Base-by-base conservation (phyloP, 2,888 invertebrate genomes). In the Spodoptera picta region DNA sequence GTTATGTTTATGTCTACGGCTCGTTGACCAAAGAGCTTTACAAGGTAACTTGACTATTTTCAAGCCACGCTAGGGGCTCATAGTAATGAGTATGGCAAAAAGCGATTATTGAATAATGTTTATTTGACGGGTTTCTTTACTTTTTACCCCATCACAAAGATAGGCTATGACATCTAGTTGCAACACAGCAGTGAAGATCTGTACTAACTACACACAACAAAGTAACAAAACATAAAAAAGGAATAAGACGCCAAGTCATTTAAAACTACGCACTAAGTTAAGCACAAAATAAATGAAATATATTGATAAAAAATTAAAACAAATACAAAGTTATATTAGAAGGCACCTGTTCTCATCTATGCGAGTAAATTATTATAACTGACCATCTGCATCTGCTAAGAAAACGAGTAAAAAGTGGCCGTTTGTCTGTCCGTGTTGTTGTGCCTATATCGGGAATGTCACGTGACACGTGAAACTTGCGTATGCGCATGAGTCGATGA, bases 321-420 rank as follows among this genome's bases (percentile, higher is more conserved):
- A 60, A 52, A 59, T 31, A 65, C n/a, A 43, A 60, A 64, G 57
- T 67, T 47, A 69, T 62, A 66, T 65, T 56, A 19, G 12, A 42
- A 54, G 55, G 55, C 80, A 80, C 79, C 79, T 80, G 79, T 79
- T 73, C 46, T 58, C 69, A 57, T 51, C 53, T 61, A 51, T 23
- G 54, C 44, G 51, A 47, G 69, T 74, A 69, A 61, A 78, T 79
- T 70, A 73, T 69, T 60, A 57, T 64, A 74, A 73, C 68, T 65
- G 68, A 60, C 50, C 85, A 84, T 79, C 82, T 84, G 85, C 82
- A 83, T 76, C 2, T 36, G 55, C 36, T 69, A 47, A 69, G 71
- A 75, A 76, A 27, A 58, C 48, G 73, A 59, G 72, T 68, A 75
- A 81, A 75, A 71, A 77, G 66, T 65, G 24, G 45, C 49, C 27